Evolutionary conservation across 2,113 vertebrate genomes (phyloP), one percentile per base, ranked within the genome.

Genomic region (Falco punctatus): DNA sequence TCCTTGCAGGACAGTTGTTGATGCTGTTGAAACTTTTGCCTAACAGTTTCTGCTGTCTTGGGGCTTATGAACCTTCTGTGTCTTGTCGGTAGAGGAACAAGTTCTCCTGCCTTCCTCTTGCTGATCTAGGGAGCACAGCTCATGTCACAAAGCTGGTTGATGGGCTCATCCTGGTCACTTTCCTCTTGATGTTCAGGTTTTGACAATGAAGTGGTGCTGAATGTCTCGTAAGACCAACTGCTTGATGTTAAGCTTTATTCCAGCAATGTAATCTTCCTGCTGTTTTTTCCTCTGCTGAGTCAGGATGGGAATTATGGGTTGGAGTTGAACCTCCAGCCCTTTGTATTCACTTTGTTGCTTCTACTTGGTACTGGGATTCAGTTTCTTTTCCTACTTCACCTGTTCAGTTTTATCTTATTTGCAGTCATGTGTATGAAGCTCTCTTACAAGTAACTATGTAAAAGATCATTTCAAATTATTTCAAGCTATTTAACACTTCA

Each of bases 181-280:
- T 62, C 57, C 30, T 82, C 44, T 33, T 66, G 46, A 86, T 77
- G 54, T 78, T 81, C 35, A 70, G 24, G 24, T 83, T 94, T 55
- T 86, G 54, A 66, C 40, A 22, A 35, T 49, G 35, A 81, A 22
- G 21, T 51, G 24, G 19, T 81, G 19, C 19, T 91, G 57, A 15
- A 33, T 67, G 26, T 58, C 32, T 82, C 0, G 0, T 64, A 78
- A 64, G 12, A 70, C 46, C 54, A 67, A 0, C 27, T 48, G 23
- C 71, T 93, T 71, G 8, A 35, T 79, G 90, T 93, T 95, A 77
- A 81, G 24, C 59, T 77, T 77, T 88, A n/a, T 77, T 83, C 18
- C 49, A 46, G 33, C 30, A 65, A 2, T 4, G 1, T 80, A 7
- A 13, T 58, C 35, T 88, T 54, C 30, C 15, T 7, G 3, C 35